Evolutionary conservation across 2,113 vertebrate species (phyloP).

Genomic region (Coptodon rendalli): DNA sequence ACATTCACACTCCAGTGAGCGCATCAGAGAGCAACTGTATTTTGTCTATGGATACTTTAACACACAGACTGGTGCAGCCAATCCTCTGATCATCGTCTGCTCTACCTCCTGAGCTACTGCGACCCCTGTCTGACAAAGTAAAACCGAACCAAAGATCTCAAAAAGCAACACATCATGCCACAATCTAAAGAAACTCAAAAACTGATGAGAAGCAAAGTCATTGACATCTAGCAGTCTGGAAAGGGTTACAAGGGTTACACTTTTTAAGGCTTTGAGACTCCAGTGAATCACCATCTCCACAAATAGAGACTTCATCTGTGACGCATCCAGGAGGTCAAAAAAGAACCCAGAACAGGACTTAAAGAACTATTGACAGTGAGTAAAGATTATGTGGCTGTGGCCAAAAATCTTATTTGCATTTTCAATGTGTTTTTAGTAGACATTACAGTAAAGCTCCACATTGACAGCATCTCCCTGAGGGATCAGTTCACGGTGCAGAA

Average conservation of each 20-base stretch:
- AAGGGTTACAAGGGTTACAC: not conserved
- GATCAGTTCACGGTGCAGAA: not conserved
- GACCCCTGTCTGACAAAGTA: not conserved
- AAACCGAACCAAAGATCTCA: not conserved
- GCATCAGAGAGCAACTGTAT: not conserved
- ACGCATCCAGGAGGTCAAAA: not conserved
- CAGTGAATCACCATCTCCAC: not conserved
- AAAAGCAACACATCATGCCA: not conserved
- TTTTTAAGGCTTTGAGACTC: not conserved
- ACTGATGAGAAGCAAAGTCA: not conserved
- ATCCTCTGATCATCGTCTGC: not conserved
- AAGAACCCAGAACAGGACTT: not conserved
- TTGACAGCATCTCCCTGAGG: not conserved
- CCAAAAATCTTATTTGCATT: not conserved
- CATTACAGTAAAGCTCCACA: not conserved
- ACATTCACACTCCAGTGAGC: not conserved
- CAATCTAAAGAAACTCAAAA: not conserved
- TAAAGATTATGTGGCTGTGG: not conserved
- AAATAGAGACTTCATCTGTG: not conserved
- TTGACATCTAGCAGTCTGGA: not conserved
- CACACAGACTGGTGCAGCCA: not conserved
- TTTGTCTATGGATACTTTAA: not conserved
- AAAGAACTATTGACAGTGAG: not conserved
- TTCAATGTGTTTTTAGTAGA: not conserved
- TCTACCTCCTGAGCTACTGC: not conserved